Base-by-base conservation (phyloP, 30 jellyfish, hydroid and myxozoan genomes). In the Pseudorhiza aurosa region DNA sequence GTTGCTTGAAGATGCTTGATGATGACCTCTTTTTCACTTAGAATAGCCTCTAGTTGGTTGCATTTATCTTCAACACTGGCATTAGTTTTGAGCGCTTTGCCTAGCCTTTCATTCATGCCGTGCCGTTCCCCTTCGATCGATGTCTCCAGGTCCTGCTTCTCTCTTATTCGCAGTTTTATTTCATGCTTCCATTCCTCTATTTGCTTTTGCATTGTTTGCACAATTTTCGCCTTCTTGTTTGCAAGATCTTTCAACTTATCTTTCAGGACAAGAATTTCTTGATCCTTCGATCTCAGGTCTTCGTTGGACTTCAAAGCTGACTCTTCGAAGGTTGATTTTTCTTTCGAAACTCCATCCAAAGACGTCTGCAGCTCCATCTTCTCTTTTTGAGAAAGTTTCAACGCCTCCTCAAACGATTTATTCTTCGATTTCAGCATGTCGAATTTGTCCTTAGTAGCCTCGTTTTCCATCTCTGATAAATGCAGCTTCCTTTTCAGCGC, bases 51-150 rank as follows among this genome's bases (percentile, higher is more conserved):
- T 14, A 56, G 14, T 4, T 56, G 35, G 14, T n/a, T 56, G 25
- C 70, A 56, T 19, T 14, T 56, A 2, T 56, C 31, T 31, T 56
- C 70, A 4, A 56, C 4, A 17, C 25, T 39, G 25, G 25, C 70
- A 31, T 56, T 56, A n/a, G 70, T 39, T 2, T 56, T 39, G 14
- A 56, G 70, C 9, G 25, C 70, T 22, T 56, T 18, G 70, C 25
- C 70, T 56, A 56, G 37, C 70, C 25, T 56, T 31, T 56, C 70
- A 14, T 56, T 56, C 39, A 17, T 28, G 25, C 25, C 70, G 9
- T 11, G 9, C 31, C 37, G 28, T 31, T 56, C 70, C 25, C 25
- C 70, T 6, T 56, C 70, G 31, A 56, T 2, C 4, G 37, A 7
- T n/a, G 37, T 4, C 37, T 7, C n/a, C 28, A 56, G 14, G 25